phyloP scores from a whole-genome alignment of 2,797 vertebrate species.

The Crocidura indochinensis region DNA sequence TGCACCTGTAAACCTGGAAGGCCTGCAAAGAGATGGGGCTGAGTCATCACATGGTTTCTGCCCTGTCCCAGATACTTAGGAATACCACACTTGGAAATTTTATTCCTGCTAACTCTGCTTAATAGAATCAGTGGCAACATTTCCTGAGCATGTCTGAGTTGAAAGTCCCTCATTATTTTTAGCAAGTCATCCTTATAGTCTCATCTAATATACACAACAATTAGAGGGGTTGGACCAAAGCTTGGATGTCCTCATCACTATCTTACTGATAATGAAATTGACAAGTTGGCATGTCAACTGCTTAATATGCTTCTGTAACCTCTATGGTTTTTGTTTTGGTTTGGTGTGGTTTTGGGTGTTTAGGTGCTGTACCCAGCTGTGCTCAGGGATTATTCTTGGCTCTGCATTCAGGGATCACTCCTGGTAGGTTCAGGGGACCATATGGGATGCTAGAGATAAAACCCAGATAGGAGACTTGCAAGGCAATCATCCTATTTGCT shows the following conservation, averaged over 20 bases:
- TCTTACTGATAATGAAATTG: slow-evolving; percentile 49
- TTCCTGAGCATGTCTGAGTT: slow-evolving; percentile 10
- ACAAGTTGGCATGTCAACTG: slow-evolving; percentile 8
- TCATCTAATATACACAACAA: background rate
- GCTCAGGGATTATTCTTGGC: too few species aligned
- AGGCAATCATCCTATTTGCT: too few species aligned
- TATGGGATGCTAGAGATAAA: too few species aligned
- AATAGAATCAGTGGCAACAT: background rate
- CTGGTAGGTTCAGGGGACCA: too few species aligned
- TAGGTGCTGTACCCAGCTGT: too few species aligned
- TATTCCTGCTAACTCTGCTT: slow-evolving; percentile 8
- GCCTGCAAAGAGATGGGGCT: background rate
- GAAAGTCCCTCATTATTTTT: slow-evolving; percentile 10
- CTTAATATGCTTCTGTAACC: background rate
- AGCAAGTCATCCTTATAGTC: background rate
- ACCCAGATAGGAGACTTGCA: too few species aligned
- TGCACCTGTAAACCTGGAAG: background rate
- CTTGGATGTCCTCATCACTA: background rate
- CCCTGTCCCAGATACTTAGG: background rate
- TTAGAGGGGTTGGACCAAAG: background rate
- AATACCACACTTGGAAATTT: background rate
- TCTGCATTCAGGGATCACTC: too few species aligned
- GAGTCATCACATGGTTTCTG: background rate
- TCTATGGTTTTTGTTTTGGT: too few species aligned
- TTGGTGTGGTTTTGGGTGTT: too few species aligned